These are phyloP conservation scores for Lathamus discolor DNA, from an alignment of 2,113 vertebrate genomes.

Conservation along the genomic window DNA sequence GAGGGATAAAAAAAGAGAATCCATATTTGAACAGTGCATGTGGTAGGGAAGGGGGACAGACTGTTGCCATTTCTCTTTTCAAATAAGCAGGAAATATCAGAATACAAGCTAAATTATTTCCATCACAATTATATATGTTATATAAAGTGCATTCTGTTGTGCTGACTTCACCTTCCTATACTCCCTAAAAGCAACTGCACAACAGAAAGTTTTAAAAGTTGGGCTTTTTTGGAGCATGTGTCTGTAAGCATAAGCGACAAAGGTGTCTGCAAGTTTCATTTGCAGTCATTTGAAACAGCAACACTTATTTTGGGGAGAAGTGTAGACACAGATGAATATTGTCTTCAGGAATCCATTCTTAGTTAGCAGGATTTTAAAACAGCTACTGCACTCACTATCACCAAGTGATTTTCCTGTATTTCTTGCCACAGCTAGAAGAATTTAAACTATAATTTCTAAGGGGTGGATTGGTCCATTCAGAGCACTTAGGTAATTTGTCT, in stretches of 20 bases:
- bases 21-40: rapidly evolving
- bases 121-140: constrained; percentile 31
- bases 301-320: not conserved
- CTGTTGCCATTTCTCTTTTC: not conserved
- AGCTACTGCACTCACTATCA: not conserved
- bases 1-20: not conserved
- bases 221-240: not conserved
- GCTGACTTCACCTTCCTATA: not conserved
- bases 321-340: not conserved
- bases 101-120: constrained; percentile 35
- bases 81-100: not conserved
- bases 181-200: not conserved
- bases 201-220: not conserved
- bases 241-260: not conserved
- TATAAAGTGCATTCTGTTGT: constrained; percentile 3
- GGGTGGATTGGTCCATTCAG: not conserved
- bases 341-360: not conserved
- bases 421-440: not conserved
- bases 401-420: not conserved
- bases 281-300: not conserved
- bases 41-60: not conserved
- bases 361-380: not conserved
- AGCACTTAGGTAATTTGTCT: not conserved
- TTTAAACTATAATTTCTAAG: not conserved
- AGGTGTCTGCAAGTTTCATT: not conserved